Conservation (phyloP, 2,113 vertebrate genomes). For the Pterocles gutturalis region DNA sequence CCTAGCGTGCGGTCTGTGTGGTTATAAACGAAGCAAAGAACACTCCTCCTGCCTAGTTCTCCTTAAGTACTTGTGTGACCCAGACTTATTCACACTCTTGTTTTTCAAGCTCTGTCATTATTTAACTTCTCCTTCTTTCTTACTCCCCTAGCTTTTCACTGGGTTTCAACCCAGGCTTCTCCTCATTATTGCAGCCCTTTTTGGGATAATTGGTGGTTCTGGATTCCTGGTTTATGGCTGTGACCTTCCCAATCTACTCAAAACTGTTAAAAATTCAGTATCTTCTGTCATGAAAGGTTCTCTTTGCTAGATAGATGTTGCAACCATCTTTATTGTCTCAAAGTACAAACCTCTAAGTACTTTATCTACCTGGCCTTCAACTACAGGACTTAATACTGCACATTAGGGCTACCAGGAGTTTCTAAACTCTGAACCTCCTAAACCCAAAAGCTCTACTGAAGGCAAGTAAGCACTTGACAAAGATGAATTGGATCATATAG, state of each 20-base stretch:
- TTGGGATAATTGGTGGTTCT: not conserved
- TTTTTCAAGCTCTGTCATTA: not conserved
- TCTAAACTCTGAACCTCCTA: not conserved
- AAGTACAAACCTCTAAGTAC: not conserved
- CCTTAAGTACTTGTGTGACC: not conserved
- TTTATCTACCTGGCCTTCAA: not conserved
- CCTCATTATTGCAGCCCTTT: not conserved
- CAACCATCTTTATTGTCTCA: not conserved
- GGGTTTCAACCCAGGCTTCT: not conserved
- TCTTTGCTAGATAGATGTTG: not conserved
- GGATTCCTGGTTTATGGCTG: not conserved
- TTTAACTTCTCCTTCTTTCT: not conserved
- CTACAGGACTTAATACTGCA: not conserved
- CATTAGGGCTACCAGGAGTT: not conserved
- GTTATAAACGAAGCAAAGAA: not conserved
- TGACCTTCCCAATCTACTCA: not conserved
- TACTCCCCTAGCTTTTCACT: not conserved
- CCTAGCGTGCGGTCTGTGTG: fast-evolving
- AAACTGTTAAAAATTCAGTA: not conserved
- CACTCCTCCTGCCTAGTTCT: not conserved
- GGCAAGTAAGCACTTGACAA: not conserved
- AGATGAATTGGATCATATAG: not conserved
- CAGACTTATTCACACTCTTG: not conserved
- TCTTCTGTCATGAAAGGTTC: not conserved
- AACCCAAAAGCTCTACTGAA: not conserved